Conservation (phyloP, 2,797 vertebrate species). For the Staurois parvus region DNA sequence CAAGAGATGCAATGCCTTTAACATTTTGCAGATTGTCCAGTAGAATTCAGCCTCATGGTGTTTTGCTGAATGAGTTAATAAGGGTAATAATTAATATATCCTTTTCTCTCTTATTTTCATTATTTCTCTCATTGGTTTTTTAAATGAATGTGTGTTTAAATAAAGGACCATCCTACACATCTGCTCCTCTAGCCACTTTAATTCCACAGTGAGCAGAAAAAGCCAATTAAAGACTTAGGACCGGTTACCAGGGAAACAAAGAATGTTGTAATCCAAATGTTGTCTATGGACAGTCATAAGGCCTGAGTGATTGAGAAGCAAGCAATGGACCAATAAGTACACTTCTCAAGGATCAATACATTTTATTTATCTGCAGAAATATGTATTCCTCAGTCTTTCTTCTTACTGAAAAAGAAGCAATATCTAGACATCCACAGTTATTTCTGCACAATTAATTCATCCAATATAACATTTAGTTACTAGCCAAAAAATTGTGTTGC, state of each 20-base stretch:
- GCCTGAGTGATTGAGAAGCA: conserved; percentile 41
- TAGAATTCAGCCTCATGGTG: neutral
- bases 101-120: conserved; percentile 38
- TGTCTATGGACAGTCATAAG: conserved; percentile 36
- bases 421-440: neutral
- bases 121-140: conserved; percentile 42
- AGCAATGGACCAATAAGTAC: conserved; percentile 30
- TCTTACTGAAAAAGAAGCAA: neutral
- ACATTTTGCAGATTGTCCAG: too few species aligned
- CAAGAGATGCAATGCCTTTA: neutral
- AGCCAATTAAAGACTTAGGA: conserved; percentile 60
- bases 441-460: conserved; percentile 4
- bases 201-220: conserved; percentile 59
- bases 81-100: conserved; percentile 6
- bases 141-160: conserved; percentile 56
- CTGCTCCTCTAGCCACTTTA: conserved; percentile 45
- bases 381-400: conserved; percentile 39
- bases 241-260: conserved; percentile 48
- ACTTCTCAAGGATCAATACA: conserved; percentile 37
- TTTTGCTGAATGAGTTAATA: conserved; percentile 7
- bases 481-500: too few species aligned
- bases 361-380: conserved; percentile 53
- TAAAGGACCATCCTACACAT: conserved; percentile 40
- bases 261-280: conserved; percentile 46
- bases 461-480: neutral